Evolutionary conservation across 2,797 vertebrate genomes (phyloP).

Genomic region (Staurois parvus): DNA sequence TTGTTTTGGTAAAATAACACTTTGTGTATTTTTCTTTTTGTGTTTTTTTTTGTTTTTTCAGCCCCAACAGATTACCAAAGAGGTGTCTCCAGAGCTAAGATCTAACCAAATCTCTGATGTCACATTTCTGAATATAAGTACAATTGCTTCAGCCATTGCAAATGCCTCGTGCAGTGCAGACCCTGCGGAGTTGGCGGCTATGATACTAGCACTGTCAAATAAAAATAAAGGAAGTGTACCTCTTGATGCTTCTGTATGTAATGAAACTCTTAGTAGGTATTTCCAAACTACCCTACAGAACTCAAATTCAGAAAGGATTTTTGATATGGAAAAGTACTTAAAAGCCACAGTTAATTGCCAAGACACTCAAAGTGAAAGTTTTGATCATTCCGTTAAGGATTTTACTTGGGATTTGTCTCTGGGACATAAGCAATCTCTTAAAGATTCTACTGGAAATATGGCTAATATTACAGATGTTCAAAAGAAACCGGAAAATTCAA

Average conservation of each 20-base stretch:
- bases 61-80: not conserved
- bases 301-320: conserved; percentile 66
- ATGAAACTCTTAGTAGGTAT: conserved; percentile 12
- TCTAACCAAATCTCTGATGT: conserved; percentile 5
- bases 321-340: conserved; percentile 93
- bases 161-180: conserved; percentile 90
- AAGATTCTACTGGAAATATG: conserved; percentile 53
- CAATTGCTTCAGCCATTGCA: conserved; percentile 92
- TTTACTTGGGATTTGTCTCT: conserved; percentile 64
- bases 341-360: conserved; percentile 76
- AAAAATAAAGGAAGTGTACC: conserved; percentile 67
- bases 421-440: conserved; percentile 45
- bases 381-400: conserved; percentile 59
- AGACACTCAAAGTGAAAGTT: conserved; percentile 68
- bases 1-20: too few species aligned
- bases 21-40: too few species aligned
- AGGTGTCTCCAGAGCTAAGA: not conserved
- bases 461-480: conserved; percentile 54
- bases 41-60: not conserved
- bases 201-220: conserved; percentile 90
- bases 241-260: not conserved
- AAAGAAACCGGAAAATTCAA: conserved; percentile 42
- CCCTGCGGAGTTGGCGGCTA: conserved; percentile 89
- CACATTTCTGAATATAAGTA: conserved; percentile 86
- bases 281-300: conserved; percentile 72